Conservation (phyloP, 2,888 invertebrate species). For the Diadromus collaris region DNA sequence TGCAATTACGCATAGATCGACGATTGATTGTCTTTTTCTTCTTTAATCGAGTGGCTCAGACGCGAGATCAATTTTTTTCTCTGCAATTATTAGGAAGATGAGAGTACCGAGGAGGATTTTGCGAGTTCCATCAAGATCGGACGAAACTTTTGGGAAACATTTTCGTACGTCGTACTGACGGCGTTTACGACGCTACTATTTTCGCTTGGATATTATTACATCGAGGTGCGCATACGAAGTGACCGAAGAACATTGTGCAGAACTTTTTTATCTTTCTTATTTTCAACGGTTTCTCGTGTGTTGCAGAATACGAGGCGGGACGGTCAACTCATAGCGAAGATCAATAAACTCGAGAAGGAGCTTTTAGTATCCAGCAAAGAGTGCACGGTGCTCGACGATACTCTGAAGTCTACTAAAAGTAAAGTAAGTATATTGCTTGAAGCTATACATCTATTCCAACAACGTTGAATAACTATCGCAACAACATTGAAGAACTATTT, state of each 20-base stretch:
- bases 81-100: conserved; percentile 51
- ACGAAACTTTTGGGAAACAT: conserved; percentile 74
- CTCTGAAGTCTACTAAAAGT: conserved; percentile 75
- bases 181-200: conserved; percentile 88
- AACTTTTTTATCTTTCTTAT: conserved; percentile 14
- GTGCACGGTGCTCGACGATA: conserved; percentile 82
- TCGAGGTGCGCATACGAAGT: conserved; percentile 81
- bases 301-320: conserved; percentile 85
- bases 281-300: conserved; percentile 24
- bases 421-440: conserved; percentile 70
- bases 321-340: conserved; percentile 85
- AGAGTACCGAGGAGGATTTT: conserved; percentile 63
- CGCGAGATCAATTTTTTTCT: too few relatives aligned
- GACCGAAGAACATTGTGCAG: neutral
- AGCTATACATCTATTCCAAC: neutral
- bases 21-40: neutral
- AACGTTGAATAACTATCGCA: too few relatives aligned
- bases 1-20: neutral
- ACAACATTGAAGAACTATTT: too few relatives aligned
- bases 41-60: too few relatives aligned
- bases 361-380: conserved; percentile 83
- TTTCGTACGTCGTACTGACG: conserved; percentile 85
- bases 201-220: conserved; percentile 88
- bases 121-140: conserved; percentile 62
- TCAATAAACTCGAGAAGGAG: conserved; percentile 85